phyloP scores from a whole-genome alignment of 2,797 vertebrate species.

The Enteromius argenteus region DNA sequence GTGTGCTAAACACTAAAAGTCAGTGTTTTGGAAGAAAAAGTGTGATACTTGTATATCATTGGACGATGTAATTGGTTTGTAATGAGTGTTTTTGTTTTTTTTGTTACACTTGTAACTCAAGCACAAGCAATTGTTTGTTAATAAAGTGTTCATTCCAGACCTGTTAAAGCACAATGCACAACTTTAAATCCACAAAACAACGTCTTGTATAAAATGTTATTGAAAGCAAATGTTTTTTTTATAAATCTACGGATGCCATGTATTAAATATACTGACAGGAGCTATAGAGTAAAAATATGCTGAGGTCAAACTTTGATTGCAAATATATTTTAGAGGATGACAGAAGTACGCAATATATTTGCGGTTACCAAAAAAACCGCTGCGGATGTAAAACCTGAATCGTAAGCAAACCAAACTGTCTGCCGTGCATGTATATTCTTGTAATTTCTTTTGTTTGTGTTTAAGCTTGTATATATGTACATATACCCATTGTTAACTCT shows the following conservation, averaged over 20 bases:
- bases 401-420: conserved; percentile 36
- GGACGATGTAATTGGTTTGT: conserved; percentile 1
- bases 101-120: neutral
- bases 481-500: conserved; percentile 44
- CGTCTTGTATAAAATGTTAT: conserved; percentile 3
- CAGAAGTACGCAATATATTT: conserved; percentile 19
- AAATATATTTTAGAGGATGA: conserved; percentile 17
- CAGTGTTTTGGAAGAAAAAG: conserved; percentile 17
- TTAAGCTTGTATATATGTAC: conserved; percentile 59
- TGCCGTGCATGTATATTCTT: conserved; percentile 52
- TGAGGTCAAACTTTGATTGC: conserved; percentile 25
- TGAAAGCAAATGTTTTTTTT: conserved; percentile 35
- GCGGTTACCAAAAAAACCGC: conserved; percentile 26
- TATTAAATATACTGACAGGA: conserved; percentile 22
- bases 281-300: neutral
- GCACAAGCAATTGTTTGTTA: neutral
- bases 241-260: conserved; percentile 23
- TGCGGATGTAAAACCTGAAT: conserved; percentile 51
- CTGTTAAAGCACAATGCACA: conserved; percentile 36
- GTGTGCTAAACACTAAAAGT: neutral
- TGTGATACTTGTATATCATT: neutral
- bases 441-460: conserved; percentile 49
- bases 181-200: conserved; percentile 7
- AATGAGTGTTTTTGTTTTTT: neutral
- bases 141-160: neutral